A percentile compares a stretch with the other conserved stretches of the same genome.
phyloP scores from a whole-genome alignment of 1,140 invertebrate species.

The Megalopta genalis region DNA sequence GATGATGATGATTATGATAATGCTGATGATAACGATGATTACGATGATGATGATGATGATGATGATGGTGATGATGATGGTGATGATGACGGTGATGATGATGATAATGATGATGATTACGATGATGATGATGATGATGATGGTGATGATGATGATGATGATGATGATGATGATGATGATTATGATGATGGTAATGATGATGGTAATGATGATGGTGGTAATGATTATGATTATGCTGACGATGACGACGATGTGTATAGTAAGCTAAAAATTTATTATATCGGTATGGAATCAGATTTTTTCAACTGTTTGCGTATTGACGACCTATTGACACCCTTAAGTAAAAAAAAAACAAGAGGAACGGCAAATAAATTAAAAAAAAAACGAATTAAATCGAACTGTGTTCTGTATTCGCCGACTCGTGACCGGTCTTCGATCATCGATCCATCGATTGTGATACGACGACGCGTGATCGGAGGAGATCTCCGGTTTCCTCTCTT shows the following conservation, averaged over 20 bases:
- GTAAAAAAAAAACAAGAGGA: constrained; percentile 59
- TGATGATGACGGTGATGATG: constrained; percentile 66
- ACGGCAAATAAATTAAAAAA: constrained; percentile 70
- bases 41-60: constrained; percentile 65
- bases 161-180: constrained; percentile 62
- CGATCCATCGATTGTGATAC: constrained; percentile 55
- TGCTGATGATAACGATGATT: constrained; percentile 62
- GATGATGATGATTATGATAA: constrained; percentile 63
- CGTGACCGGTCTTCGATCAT: constrained; percentile 59
- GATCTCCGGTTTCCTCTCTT: not conserved
- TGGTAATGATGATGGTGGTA: constrained; percentile 61
- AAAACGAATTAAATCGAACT: constrained; percentile 59
- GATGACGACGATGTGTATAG: constrained; percentile 75
- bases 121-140: constrained; percentile 62
- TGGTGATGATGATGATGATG: constrained; percentile 62
- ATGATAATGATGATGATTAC: constrained; percentile 70
- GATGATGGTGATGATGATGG: constrained; percentile 61
- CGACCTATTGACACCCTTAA: constrained; percentile 72
- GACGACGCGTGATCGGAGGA: not conserved
- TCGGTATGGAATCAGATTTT: constrained; percentile 77
- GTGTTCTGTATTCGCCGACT: constrained; percentile 67
- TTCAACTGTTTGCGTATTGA: constrained; percentile 76
- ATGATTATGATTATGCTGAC: constrained; percentile 66
- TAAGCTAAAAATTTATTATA: constrained; percentile 78
- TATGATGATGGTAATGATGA: constrained; percentile 67